Conservation (phyloP, 2,113 vertebrate species). For the Hemiprocne comata region DNA sequence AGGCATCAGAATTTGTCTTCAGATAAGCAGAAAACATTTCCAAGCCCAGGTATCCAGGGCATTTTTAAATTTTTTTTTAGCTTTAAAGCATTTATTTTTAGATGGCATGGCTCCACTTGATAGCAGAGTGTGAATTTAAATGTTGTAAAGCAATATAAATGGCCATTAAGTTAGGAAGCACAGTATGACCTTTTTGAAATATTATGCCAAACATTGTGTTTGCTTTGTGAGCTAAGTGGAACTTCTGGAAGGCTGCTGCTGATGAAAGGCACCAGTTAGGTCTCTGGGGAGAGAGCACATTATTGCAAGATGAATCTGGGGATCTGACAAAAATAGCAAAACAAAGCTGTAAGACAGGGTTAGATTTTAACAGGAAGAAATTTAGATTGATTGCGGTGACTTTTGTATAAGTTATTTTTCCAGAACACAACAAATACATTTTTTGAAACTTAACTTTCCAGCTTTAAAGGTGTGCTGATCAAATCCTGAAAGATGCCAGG, state of each 20-base stretch:
- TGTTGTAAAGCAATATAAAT: conserved; percentile 62
- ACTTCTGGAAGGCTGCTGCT: conserved; percentile 53
- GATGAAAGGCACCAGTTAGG: conserved; percentile 25
- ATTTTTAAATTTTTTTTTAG: not conserved
- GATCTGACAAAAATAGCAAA: conserved; percentile 53
- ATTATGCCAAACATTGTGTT: conserved; percentile 54
- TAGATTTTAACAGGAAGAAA: conserved; percentile 28
- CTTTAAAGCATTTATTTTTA: conserved; percentile 64
- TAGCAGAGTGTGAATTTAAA: conserved; percentile 51
- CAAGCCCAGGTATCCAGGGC: conserved; percentile 30
- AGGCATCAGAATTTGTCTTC: not conserved
- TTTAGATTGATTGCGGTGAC: not conserved
- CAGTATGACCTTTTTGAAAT: conserved; percentile 57
- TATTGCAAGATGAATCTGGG: conserved; percentile 40
- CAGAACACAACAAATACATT: not conserved
- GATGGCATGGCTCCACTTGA: conserved; percentile 28
- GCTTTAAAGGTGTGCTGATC: not conserved
- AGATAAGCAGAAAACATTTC: conserved; percentile 37
- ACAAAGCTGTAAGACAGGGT: conserved; percentile 28
- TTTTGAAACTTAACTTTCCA: not conserved
- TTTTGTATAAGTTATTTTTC: not conserved
- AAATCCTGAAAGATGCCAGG: not conserved
- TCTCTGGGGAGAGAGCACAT: conserved; percentile 36
- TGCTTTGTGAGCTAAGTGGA: conserved; percentile 55
- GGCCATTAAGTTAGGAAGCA: conserved; percentile 58